A percentile compares a stretch with the other conserved stretches of the same genome.
Conservation (phyloP, 1,140 invertebrate genomes). For the Nephila pilipes region DNA sequence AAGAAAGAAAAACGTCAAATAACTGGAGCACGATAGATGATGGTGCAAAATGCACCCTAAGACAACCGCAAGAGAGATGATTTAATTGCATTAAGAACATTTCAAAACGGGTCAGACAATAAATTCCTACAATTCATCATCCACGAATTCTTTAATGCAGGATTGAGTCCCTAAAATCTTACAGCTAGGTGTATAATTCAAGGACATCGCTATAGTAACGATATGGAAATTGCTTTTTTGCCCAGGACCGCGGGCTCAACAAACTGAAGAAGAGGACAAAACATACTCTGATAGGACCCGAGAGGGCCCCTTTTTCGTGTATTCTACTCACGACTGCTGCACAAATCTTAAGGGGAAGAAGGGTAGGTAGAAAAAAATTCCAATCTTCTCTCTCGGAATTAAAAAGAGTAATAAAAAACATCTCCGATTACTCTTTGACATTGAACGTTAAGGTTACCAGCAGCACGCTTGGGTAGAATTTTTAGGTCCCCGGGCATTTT, state of each 20-base stretch:
- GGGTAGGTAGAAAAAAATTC: not conserved
- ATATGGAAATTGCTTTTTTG: constrained; percentile 72
- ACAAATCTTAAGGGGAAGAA: not conserved
- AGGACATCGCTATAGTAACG: constrained; percentile 49
- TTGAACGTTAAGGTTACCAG: constrained; percentile 49
- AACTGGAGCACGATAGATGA: not conserved
- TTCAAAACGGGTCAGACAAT: not conserved
- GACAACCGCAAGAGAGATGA: not conserved
- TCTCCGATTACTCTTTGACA: constrained; percentile 58
- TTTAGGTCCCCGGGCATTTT: constrained; percentile 64
- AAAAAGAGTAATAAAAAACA: constrained; percentile 54
- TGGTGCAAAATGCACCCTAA: not conserved
- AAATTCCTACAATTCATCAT: not conserved
- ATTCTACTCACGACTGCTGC: constrained; percentile 60
- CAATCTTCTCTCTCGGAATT: constrained; percentile 46
- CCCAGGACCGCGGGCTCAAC: not conserved
- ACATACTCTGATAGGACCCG: constrained; percentile 11
- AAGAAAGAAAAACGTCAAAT: not conserved
- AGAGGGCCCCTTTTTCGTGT: constrained; percentile 39
- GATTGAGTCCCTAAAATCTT: not conserved
- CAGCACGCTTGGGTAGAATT: constrained; percentile 23
- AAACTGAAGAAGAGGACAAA: constrained; percentile 46
- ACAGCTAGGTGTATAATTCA: constrained; percentile 21
- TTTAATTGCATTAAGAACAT: constrained; percentile 34
- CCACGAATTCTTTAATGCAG: not conserved